phyloP scores from a whole-genome alignment of 2,888 invertebrate genomes.

The Apamea anceps region DNA sequence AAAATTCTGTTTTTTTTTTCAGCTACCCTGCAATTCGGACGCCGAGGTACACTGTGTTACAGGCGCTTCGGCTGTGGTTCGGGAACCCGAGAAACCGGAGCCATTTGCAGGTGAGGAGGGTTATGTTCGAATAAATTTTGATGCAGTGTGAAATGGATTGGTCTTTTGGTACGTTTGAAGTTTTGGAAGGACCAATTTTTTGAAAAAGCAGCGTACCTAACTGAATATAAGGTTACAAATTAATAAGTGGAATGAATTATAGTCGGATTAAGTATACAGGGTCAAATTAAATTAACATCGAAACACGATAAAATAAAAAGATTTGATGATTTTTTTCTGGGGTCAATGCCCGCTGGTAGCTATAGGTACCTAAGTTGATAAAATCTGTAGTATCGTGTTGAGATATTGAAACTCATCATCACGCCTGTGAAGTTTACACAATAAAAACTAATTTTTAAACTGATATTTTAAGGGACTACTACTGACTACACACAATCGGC shows the following conservation, averaged over 20 bases:
- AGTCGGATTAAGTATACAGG: background rate
- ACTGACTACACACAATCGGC: no score
- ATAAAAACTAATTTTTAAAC: no score
- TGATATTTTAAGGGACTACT: no score
- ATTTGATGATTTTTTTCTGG: no score
- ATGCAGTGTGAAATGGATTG: slow-evolving; percentile 2
- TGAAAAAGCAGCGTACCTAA: background rate
- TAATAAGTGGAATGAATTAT: background rate
- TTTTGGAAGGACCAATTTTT: background rate
- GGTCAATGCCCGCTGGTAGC: no score
- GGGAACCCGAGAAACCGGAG: slow-evolving; percentile 91
- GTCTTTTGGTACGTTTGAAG: slow-evolving; percentile 3
- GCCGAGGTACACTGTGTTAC: slow-evolving; percentile 90
- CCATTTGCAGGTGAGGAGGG: slow-evolving; percentile 87
- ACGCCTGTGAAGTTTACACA: no score
- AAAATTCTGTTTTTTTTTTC: slow-evolving; percentile 57
- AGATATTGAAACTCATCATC: no score
- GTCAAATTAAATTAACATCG: no score
- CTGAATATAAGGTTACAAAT: background rate
- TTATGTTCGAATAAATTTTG: slow-evolving; percentile 19
- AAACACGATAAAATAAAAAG: no score
- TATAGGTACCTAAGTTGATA: no score
- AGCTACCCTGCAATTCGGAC: slow-evolving; percentile 90
- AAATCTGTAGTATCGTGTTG: no score
- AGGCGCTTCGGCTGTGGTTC: slow-evolving; percentile 92